A percentile compares a stretch with the other conserved stretches of the same genome.
These are phyloP conservation scores for Mimas tiliae DNA, from an alignment of 2,888 invertebrate genomes.

Conservation along the genomic window DNA sequence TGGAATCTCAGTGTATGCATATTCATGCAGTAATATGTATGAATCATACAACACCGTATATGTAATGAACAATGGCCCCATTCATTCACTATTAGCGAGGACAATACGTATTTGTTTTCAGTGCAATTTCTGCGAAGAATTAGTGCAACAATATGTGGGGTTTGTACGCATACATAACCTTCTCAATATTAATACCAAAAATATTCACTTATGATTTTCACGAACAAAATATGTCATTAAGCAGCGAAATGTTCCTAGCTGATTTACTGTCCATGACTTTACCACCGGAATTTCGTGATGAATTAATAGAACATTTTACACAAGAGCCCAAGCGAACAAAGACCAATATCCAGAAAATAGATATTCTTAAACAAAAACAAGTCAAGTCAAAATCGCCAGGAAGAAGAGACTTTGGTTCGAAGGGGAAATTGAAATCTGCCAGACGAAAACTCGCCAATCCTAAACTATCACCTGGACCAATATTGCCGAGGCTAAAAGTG, in stretches of 20 bases:
- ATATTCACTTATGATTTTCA: not conserved
- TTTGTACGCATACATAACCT: not conserved
- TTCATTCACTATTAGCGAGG: slow-evolving; percentile 3
- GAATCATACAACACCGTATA: not conserved
- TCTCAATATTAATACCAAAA: not conserved
- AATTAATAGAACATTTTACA: not conserved
- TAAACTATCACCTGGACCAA: not conserved
- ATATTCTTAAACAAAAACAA: not conserved
- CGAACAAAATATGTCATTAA: not conserved
- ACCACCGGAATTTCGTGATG: not conserved
- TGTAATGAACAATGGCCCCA: slow-evolving; percentile 11
- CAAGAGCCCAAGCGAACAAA: not conserved
- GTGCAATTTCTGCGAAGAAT: not conserved
- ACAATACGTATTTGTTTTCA: slow-evolving; percentile 1
- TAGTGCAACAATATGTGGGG: not conserved
- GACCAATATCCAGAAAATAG: not conserved
- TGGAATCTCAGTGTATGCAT: not conserved
- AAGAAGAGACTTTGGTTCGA: not conserved
- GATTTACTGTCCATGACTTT: slow-evolving; percentile 15
- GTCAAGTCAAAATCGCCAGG: not conserved
- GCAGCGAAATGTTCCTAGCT: slow-evolving; percentile 5
- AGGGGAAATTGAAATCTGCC: not conserved
- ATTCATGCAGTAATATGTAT: not conserved
- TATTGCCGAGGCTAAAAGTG: not conserved
- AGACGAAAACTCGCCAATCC: not conserved